These are phyloP conservation scores for Graphium colonna DNA, from an alignment of 2,888 invertebrate species.

Conservation along the genomic window DNA sequence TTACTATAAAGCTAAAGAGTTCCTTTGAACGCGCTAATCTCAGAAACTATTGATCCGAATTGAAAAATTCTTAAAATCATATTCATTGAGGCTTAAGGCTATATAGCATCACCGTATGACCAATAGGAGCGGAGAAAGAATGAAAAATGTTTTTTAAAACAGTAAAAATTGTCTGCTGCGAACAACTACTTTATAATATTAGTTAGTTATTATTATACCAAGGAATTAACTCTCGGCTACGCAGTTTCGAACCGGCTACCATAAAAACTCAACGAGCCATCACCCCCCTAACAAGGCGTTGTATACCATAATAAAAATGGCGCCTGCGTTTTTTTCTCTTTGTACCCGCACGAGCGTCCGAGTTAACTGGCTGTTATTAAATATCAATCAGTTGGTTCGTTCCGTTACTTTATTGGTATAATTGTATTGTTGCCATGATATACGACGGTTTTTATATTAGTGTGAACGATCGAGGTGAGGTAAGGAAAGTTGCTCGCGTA, in stretches of 20 bases:
- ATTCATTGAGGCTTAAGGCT: too few species aligned
- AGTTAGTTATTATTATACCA: not conserved
- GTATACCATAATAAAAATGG: conserved; percentile 14
- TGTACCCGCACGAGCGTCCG: conserved; percentile 30
- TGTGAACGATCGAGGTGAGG: not conserved
- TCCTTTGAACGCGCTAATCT: too few species aligned
- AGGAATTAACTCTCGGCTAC: too few species aligned
- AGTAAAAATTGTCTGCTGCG: too few species aligned
- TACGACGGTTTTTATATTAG: not conserved
- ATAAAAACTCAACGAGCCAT: not conserved
- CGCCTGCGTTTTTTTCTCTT: conserved; percentile 44
- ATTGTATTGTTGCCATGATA: conserved; percentile 18
- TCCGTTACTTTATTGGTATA: conserved; percentile 39
- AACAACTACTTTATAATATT: too few species aligned
- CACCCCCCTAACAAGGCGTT: conserved; percentile 10
- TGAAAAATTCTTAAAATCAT: too few species aligned
- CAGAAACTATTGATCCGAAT: too few species aligned
- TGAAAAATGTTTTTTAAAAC: too few species aligned
- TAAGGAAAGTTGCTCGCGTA: not conserved
- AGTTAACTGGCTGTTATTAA: conserved; percentile 28
- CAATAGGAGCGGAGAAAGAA: too few species aligned
- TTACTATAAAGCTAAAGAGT: too few species aligned
- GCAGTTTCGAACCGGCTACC: not conserved
- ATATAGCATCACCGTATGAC: too few species aligned
- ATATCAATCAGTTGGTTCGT: conserved; percentile 31